Conservation (phyloP, 2,888 invertebrate species). For the Apamea anceps region DNA sequence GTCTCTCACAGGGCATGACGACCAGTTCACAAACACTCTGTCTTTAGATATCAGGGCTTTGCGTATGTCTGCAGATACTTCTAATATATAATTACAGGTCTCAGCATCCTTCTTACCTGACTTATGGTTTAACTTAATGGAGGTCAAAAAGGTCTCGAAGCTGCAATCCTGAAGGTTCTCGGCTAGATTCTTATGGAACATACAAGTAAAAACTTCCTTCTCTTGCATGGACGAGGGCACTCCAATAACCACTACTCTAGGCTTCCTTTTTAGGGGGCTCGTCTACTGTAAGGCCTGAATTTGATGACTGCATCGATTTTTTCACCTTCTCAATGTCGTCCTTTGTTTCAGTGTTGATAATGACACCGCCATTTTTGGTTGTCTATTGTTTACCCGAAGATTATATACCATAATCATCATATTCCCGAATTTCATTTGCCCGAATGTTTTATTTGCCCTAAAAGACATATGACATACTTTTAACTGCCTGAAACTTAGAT, state of each 20-base stretch:
- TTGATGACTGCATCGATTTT: not conserved
- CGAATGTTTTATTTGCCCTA: too few relatives aligned
- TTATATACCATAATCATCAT: too few relatives aligned
- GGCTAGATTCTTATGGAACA: not conserved
- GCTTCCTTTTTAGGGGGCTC: not conserved
- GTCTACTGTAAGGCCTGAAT: not conserved
- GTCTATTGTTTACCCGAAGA: too few relatives aligned
- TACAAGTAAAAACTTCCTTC: not conserved
- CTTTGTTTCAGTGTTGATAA: too few relatives aligned
- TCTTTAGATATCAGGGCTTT: too few relatives aligned
- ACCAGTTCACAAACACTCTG: too few relatives aligned
- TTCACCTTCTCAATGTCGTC: not conserved
- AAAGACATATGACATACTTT: too few relatives aligned
- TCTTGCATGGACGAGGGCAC: conserved; percentile 4
- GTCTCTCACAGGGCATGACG: too few relatives aligned
- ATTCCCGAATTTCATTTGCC: too few relatives aligned
- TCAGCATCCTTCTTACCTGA: not conserved
- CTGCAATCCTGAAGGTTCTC: not conserved
- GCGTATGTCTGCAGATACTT: too few relatives aligned
- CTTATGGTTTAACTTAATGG: not conserved
- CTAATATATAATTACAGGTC: not conserved
- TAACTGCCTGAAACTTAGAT: too few relatives aligned
- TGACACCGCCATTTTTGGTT: too few relatives aligned
- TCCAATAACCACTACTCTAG: not conserved
- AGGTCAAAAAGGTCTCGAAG: not conserved